Percentiles rank a stretch among this genome's conserved stretches.
Evolutionary conservation across 2,888 invertebrate species (phyloP).

Genomic region (Oxytorus armatus): DNA sequence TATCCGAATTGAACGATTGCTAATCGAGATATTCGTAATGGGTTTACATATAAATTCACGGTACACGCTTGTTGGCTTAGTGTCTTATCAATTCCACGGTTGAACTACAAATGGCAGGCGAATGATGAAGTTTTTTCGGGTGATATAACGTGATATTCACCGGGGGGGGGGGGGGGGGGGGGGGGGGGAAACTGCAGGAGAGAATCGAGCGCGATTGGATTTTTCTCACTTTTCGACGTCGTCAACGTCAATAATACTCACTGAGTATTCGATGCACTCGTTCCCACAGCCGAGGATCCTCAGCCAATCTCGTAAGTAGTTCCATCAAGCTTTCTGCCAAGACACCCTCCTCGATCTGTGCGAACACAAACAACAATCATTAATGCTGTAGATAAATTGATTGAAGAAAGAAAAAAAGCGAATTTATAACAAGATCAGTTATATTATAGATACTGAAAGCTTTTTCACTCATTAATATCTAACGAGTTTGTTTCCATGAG

Average conservation of each 20-base stretch:
- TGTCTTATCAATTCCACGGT: slow-evolving; percentile 52
- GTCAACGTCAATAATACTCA: slow-evolving; percentile 74
- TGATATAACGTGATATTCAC: background rate
- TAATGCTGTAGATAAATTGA: background rate
- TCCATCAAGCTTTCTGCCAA: slow-evolving; percentile 77
- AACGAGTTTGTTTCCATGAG: slow-evolving; percentile 40
- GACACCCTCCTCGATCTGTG: slow-evolving; percentile 72
- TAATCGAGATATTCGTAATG: slow-evolving; percentile 49
- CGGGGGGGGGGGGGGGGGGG: no score
- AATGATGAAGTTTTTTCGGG: slow-evolving; percentile 16
- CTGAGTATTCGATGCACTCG: slow-evolving; percentile 78
- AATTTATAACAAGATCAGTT: background rate
- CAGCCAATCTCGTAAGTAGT: slow-evolving; percentile 77
- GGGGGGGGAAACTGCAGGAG: slow-evolving; percentile 49
- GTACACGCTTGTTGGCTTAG: slow-evolving; percentile 33
- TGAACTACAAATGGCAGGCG: slow-evolving; percentile 33
- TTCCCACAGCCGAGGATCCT: slow-evolving; percentile 78
- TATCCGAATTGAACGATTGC: slow-evolving; percentile 61
- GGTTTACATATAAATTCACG: slow-evolving; percentile 39
- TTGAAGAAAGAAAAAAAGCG: background rate
- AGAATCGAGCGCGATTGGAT: slow-evolving; percentile 15
- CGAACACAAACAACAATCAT: slow-evolving; percentile 23
- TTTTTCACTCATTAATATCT: slow-evolving; percentile 16
- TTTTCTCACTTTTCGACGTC: slow-evolving; percentile 27
- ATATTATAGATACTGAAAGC: background rate